A percentile compares a stretch with the other conserved stretches of the same genome.
Conservation (phyloP, 2,888 invertebrate species). For the Stictocephala bisonia region DNA sequence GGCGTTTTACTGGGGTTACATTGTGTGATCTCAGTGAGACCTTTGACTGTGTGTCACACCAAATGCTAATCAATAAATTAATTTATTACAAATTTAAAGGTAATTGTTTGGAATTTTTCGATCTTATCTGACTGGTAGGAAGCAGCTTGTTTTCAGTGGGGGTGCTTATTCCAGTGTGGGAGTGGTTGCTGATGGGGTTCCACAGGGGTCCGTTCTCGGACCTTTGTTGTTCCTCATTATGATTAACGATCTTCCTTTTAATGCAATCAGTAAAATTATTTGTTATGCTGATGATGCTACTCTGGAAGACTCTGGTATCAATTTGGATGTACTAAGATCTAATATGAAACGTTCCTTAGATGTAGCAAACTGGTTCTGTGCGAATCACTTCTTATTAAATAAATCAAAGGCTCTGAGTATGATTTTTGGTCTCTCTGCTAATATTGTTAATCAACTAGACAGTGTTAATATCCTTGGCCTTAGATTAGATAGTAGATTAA, state of each 20-base stretch:
- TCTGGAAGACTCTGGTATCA: too few relatives aligned
- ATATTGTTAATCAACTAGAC: too few relatives aligned
- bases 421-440: too few relatives aligned
- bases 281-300: too few relatives aligned
- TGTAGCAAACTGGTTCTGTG: too few relatives aligned
- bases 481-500: too few relatives aligned
- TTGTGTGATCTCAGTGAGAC: neutral
- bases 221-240: neutral
- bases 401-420: too few relatives aligned
- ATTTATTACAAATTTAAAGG: neutral
- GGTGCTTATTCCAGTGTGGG: neutral
- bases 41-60: constrained; percentile 2
- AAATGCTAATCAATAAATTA: neutral
- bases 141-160: neutral
- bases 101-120: neutral
- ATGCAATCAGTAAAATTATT: too few relatives aligned
- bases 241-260: constrained; percentile 1
- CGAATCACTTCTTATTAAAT: too few relatives aligned
- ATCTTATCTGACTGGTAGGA: neutral
- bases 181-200: neutral
- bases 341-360: too few relatives aligned
- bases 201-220: neutral
- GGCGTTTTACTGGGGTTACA: neutral
- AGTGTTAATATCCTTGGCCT: too few relatives aligned
- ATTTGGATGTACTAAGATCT: too few relatives aligned